These are phyloP conservation scores for Tachyglossus aculeatus DNA, from an alignment of 2,797 vertebrate genomes.

Conservation along the genomic window DNA sequence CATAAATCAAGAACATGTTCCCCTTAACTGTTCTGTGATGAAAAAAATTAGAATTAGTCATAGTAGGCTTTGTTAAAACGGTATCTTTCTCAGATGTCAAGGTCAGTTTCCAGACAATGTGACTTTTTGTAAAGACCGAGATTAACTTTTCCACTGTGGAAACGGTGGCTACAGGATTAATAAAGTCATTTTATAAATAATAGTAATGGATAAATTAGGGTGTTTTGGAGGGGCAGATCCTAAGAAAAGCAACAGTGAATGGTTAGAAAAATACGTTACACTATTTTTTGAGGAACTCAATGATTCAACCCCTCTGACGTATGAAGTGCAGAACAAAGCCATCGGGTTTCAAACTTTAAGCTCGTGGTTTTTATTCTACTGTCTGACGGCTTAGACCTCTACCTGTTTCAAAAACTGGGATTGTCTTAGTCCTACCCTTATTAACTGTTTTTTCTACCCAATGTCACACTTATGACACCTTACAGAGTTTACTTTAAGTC, in stretches of 20 bases:
- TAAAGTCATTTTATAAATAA: constrained; percentile 66
- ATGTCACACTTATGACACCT: too few relatives aligned
- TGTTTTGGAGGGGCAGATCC: constrained; percentile 58
- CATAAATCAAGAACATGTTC: constrained; percentile 46
- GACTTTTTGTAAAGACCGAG: constrained; percentile 59
- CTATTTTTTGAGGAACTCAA: constrained; percentile 60
- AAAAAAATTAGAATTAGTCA: constrained; percentile 61
- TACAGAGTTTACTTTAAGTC: too few relatives aligned
- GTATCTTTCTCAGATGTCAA: constrained; percentile 64
- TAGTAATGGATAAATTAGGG: constrained; percentile 60
- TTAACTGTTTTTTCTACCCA: too few relatives aligned
- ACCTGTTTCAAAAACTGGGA: too few relatives aligned
- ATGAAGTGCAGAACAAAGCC: constrained; percentile 50
- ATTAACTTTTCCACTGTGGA: constrained; percentile 50
- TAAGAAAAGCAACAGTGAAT: constrained; percentile 62
- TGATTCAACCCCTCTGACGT: constrained; percentile 44
- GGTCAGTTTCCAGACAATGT: constrained; percentile 57
- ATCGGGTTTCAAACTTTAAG: constrained; percentile 64
- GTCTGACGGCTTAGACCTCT: too few relatives aligned
- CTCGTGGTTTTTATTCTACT: constrained; percentile 35
- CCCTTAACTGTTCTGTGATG: constrained; percentile 60
- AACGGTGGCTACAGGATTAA: constrained; percentile 53
- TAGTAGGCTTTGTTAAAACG: constrained; percentile 66
- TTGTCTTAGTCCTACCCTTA: too few relatives aligned
- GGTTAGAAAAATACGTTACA: too few relatives aligned